Conservation (phyloP, 2,797 vertebrate species). For the Odontamblyopus lacepedii region DNA sequence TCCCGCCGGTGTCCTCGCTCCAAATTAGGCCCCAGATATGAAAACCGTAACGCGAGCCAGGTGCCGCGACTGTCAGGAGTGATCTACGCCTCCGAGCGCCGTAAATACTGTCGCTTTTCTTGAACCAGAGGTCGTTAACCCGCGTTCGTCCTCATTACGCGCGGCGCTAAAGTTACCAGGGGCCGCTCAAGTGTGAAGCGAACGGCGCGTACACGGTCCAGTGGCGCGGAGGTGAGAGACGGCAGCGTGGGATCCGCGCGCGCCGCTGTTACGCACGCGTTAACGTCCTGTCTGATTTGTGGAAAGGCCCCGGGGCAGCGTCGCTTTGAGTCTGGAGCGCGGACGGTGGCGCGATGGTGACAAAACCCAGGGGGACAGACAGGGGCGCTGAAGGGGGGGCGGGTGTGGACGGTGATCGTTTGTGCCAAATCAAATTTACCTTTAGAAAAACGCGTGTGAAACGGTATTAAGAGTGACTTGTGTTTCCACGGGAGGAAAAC, state of each 20-base stretch:
- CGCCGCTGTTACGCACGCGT: slow-evolving; percentile 5
- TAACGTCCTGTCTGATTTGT: neutral
- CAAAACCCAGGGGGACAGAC: neutral
- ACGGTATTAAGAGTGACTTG: neutral
- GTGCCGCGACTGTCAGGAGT: slow-evolving; percentile 76
- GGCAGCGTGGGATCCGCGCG: slow-evolving; percentile 3
- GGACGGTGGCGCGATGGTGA: neutral
- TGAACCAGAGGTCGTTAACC: slow-evolving; percentile 77
- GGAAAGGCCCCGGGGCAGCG: neutral
- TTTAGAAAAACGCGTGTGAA: too few relatives aligned
- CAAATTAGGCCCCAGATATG: slow-evolving; percentile 71
- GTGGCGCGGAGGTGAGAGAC: slow-evolving; percentile 11
- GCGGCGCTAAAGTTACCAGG: slow-evolving; percentile 70
- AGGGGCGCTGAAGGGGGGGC: neutral
- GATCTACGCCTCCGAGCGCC: slow-evolving; percentile 79
- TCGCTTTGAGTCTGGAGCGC: neutral
- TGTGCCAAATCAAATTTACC: neutral
- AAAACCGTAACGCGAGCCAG: slow-evolving; percentile 77
- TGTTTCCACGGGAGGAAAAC: neutral
- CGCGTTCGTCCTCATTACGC: slow-evolving; percentile 79
- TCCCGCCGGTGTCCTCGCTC: slow-evolving; percentile 40
- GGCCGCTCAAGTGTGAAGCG: slow-evolving; percentile 72
- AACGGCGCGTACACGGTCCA: slow-evolving; percentile 52
- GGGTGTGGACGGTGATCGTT: neutral
- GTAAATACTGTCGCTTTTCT: slow-evolving; percentile 76